Base-by-base conservation (phyloP, 2,888 invertebrate species). In the Agonopterix subpropinquella region DNA sequence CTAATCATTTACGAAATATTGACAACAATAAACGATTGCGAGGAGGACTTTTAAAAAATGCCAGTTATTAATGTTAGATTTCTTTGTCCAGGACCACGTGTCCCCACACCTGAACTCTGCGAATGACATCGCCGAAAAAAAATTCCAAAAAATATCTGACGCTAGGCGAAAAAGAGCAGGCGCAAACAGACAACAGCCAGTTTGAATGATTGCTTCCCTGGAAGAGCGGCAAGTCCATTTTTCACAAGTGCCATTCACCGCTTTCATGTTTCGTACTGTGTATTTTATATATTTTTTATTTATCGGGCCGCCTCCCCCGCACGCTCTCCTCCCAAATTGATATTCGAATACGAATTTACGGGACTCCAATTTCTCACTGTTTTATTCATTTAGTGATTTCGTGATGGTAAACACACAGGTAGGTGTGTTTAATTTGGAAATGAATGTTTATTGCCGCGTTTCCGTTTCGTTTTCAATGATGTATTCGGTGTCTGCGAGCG, bases 161-260 rank as follows among this genome's bases (percentile, higher is more conserved):
- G 65, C 66, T 67, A 67, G 73, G 70, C 75, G 82, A 80, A 86
- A 85, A 86, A 85, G 86, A 86, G 85, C 65, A 83, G 82, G 84
- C 85, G 75, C 77, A 83, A 85, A 80, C 86, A 88, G 86, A 88
- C 88, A 88, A 86, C 87, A 80, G 80, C 68, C 83, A 76, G 87
- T 87, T 86, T 88, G 88, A 88, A 88, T 88, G 88, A 88, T 88
- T 85, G 87, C 85, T 87, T 87, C 86, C 77, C 87, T 80, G 84
- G 80, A 86, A 87, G 86, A 85, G 87, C 82, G 86, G 84, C 82
- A 81, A 86, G 88, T 88, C 88, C 88, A 88, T 88, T 88, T 88
- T 88, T 88, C 88, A 88, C 86, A 82, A 88, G 88, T 88, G 88
- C 86, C 86, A 88, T 88, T 88, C 86, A 80, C 80, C 77, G 86